Evolutionary conservation across 2,888 invertebrate species (phyloP), one percentile per base, ranked within the genome.

Genomic region (Amitus sp.): DNA sequence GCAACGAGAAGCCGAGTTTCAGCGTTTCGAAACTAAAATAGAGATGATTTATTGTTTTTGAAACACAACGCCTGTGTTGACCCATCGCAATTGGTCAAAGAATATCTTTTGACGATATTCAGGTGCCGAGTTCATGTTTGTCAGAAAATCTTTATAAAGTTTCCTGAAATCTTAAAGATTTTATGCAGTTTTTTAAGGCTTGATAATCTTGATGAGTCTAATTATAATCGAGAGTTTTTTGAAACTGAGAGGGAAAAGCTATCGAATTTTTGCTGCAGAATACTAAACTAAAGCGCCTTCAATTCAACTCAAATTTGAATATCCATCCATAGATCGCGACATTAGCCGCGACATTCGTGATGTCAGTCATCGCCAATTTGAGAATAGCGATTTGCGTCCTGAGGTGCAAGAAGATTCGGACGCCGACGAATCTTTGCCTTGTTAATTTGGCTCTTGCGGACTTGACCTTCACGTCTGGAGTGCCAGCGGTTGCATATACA

Each of bases 361-460:
- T 83, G 17, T 85, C 86, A 5, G 76, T 87, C n/a, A 73, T 82
- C 9, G 84, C 85, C 47, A 87, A 87, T 73, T 75, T 83, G 34
- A 82, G 84, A 47, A 85, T 87, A 59, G 83, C 84, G 9, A 77
- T 82, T 30, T 86, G 85, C 62, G 83, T 86, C 48, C 77, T 86
- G 52, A 81, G 84, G 74, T 86, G 83, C 69, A 74, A 84, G 34
- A 85, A 86, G 70, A 85, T 86, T 83, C 79, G 84, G 69, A 86
- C 86, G 28, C 86, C 87, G 57, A 86, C 86, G 62, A 87, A 86
- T 73, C 84, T 85, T 68, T 86, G 86, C 75, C 82, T 87, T 50
- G 82, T 86, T 66, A 87, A 87, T 75, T 77, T 87, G 70, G 89
- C 90, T 10, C 87, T 88, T 59, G 86, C 90, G 17, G 91, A 91